These are phyloP conservation scores for Sinohyriopsis cumingii DNA, from an alignment of 2,888 invertebrate species.

Conservation along the genomic window DNA sequence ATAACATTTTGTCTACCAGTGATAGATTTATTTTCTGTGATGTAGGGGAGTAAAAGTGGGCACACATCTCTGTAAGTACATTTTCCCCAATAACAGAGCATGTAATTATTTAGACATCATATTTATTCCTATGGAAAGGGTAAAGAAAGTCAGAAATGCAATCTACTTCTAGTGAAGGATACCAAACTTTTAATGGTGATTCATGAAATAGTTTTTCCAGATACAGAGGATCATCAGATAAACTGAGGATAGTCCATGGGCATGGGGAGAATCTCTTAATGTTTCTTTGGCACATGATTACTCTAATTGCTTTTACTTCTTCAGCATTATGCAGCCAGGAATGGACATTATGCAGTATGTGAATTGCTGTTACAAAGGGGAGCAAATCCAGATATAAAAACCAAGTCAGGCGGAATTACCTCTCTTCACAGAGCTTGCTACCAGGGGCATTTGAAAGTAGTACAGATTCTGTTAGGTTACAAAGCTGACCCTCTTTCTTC, in stretches of 20 bases:
- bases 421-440: conserved; percentile 88
- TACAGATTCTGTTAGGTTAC: conserved; percentile 76
- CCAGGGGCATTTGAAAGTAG: conserved; percentile 79
- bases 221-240: background rate
- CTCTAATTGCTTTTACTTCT: background rate
- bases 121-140: too few relatives aligned
- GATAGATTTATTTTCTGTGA: too few relatives aligned
- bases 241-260: background rate
- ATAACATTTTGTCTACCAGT: too few relatives aligned
- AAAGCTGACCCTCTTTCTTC: conserved; percentile 77
- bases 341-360: conserved; percentile 83
- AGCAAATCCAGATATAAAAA: conserved; percentile 83
- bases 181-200: too few relatives aligned
- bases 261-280: background rate
- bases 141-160: too few relatives aligned
- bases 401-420: conserved; percentile 84
- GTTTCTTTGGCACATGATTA: conserved; percentile 8
- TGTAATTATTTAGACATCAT: too few relatives aligned
- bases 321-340: conserved; percentile 88
- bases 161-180: too few relatives aligned
- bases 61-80: too few relatives aligned
- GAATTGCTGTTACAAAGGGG: conserved; percentile 80
- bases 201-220: background rate
- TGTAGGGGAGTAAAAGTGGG: too few relatives aligned
- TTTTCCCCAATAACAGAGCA: too few relatives aligned